Base-by-base conservation (phyloP, 2,888 invertebrate genomes). In the Andrena fulva region DNA sequence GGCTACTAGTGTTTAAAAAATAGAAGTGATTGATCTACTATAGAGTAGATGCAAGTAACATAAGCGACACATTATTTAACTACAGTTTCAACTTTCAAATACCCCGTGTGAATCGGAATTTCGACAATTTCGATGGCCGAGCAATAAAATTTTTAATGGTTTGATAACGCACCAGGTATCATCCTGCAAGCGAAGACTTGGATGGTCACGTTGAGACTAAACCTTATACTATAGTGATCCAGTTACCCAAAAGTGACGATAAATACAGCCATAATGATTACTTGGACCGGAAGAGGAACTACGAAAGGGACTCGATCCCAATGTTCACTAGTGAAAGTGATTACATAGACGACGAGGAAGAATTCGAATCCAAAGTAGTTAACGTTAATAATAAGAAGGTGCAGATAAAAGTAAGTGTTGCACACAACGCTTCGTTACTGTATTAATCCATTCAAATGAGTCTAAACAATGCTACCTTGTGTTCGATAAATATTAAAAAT, bases 181-280 rank as follows among this genome's bases (percentile, higher is more conserved):
- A 3, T 10, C 27, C 50, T 0, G 24, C 16, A 10, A 54, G 56
- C n/a, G 71, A 81, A 7, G 81, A 83, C 29, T 42, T 27, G 2
- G 70, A 80, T 2, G 52, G 31, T 7, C 50, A n/a, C 7, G 42
- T 10, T 0, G 84, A 89, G 2, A 85, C 87, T 27, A 82, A 86
- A 27, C 91, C 91, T 6, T 92, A 90, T 50, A 89, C 89, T 1
- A 91, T 92, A 64, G 89, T 92, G 71, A 92, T 92, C 69, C 89
- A 92, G 71, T 77, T 92, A 56, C 91, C 92, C 1, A 88, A 89
- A 71, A 78, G 79, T n/a, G 73, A 72, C 1, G 84, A 82, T 10
- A 76, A 77, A 27, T 63, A 67, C 5, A 75, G 81, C 16, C 31
- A 68, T 35, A 68, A 52, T 16, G 63, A 66, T 68, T 85, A 89